Evolutionary conservation across 2,113 vertebrate genomes (phyloP).

Genomic region (Suncus etruscus): DNA sequence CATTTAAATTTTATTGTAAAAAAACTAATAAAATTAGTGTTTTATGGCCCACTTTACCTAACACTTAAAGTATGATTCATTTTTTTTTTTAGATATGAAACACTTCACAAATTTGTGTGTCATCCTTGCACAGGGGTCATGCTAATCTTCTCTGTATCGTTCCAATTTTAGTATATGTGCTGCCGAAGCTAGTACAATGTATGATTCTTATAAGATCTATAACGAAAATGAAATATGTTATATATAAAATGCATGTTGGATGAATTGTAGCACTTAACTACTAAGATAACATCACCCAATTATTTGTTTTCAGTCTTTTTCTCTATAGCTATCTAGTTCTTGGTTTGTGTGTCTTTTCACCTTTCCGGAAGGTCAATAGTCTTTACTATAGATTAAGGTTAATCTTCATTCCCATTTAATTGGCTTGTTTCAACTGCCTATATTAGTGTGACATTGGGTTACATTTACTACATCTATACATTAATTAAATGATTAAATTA

Average conservation of each 20-base stretch:
- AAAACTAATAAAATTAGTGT: conserved; percentile 50
- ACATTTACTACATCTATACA: background rate
- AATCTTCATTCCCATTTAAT: background rate
- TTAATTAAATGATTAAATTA: background rate
- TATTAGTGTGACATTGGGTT: background rate
- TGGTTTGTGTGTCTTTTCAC: background rate
- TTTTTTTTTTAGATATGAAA: too few species aligned
- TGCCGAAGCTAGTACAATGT: too few species aligned
- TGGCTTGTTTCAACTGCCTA: background rate
- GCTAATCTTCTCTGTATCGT: too few species aligned
- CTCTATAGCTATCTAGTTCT: background rate
- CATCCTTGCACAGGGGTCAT: too few species aligned
- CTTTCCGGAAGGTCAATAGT: background rate
- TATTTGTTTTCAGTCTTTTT: conserved; percentile 30
- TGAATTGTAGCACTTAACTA: conserved; percentile 10
- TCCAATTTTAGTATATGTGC: too few species aligned
- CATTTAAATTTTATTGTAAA: too few species aligned
- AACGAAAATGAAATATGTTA: background rate
- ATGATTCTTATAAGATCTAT: background rate
- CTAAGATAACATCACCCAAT: conserved; percentile 7
- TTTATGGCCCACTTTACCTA: conserved; percentile 55
- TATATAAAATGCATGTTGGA: background rate
- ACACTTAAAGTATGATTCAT: background rate
- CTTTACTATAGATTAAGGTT: background rate
- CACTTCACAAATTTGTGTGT: too few species aligned